phyloP scores from a whole-genome alignment of 30 jellyfish, hydroid and myxozoan genomes.

The Cassiopea andromeda region DNA sequence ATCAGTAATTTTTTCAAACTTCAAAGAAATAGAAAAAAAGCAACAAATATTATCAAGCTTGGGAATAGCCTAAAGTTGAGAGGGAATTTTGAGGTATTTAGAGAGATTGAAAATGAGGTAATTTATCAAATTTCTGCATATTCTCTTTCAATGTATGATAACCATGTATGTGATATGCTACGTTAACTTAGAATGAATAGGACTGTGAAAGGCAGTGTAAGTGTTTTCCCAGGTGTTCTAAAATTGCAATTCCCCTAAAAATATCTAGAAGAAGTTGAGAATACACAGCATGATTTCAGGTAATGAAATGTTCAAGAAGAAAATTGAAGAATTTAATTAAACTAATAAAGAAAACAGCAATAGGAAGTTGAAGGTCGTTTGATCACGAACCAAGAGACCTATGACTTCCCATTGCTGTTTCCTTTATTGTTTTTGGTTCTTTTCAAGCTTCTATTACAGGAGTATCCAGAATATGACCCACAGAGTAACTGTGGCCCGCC shows the following conservation, averaged over 20 bases:
- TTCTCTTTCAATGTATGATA: too few species aligned
- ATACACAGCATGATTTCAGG: not conserved
- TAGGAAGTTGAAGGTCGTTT: too few species aligned
- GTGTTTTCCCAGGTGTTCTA: not conserved
- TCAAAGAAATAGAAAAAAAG: not conserved
- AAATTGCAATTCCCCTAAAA: not conserved
- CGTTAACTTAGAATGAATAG: not conserved
- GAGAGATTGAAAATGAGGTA: conserved; percentile 34
- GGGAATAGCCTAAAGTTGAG: conserved; percentile 23
- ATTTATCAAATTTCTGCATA: too few species aligned
- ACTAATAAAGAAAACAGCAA: conserved; percentile 9
- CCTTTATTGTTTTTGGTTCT: too few species aligned
- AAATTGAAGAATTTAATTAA: not conserved
- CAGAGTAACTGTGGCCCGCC: too few species aligned
- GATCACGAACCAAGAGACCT: too few species aligned
- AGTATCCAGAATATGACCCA: too few species aligned
- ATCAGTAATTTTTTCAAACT: conserved; percentile 25
- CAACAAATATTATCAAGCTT: conserved; percentile 27
- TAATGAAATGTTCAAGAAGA: not conserved
- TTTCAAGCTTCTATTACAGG: too few species aligned
- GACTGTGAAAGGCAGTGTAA: not conserved
- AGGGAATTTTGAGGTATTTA: conserved; percentile 40
- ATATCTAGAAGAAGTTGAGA: not conserved
- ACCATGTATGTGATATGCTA: too few species aligned
- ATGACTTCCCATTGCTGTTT: too few species aligned